Evolutionary conservation across 2,888 invertebrate genomes (phyloP).

Genomic region (Ennomos quercinarius): DNA sequence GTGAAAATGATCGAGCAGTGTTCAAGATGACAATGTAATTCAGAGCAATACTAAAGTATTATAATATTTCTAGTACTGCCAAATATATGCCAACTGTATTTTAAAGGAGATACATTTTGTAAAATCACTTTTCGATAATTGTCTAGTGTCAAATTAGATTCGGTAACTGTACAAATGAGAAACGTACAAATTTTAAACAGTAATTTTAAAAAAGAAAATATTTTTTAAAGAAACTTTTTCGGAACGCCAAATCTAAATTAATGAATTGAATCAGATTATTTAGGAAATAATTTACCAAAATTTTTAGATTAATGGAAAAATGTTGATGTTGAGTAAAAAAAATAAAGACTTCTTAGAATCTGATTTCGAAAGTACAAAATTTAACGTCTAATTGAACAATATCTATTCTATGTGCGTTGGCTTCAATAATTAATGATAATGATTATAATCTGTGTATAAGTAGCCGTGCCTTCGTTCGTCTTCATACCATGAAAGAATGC

Average conservation of each 20-base stretch:
- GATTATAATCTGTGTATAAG: conserved; percentile 73
- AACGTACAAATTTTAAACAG: conserved; percentile 85
- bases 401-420: conserved; percentile 81
- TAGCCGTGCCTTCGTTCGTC: conserved; percentile 84
- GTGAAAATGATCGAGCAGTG: conserved; percentile 71
- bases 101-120: conserved; percentile 75
- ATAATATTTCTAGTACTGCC: conserved; percentile 83
- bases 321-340: conserved; percentile 78
- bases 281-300: conserved; percentile 77
- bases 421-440: conserved; percentile 65
- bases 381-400: conserved; percentile 78
- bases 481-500: conserved; percentile 63
- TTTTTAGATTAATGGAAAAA: conserved; percentile 61
- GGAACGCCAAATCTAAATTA: conserved; percentile 84
- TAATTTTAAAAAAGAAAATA: conserved; percentile 80
- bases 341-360: conserved; percentile 84
- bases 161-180: conserved; percentile 83
- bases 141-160: conserved; percentile 85
- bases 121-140: conserved; percentile 80
- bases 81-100: conserved; percentile 84
- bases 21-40: conserved; percentile 84
- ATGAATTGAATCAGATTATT: conserved; percentile 79
- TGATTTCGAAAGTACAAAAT: conserved; percentile 85
- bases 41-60: conserved; percentile 86
- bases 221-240: conserved; percentile 85